phyloP scores from a whole-genome alignment of 92 coral and sea anemone genomes.

The Micromussa lordhowensis region DNA sequence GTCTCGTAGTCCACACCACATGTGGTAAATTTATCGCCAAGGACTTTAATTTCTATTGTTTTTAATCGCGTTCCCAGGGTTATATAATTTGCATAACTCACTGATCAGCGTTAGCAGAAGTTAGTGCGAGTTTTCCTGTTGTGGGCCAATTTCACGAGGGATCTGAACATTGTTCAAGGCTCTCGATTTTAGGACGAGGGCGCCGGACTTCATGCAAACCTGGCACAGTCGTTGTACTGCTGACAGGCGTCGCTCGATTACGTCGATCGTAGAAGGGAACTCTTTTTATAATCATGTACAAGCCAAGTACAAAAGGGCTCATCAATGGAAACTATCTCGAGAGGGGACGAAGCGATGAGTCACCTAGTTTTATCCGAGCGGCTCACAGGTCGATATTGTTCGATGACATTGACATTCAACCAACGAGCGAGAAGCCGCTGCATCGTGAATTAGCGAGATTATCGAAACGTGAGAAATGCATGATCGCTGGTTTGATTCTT shows the following conservation, averaged over 20 bases:
- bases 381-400: neutral
- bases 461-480: constrained; percentile 56
- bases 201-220: neutral
- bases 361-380: constrained; percentile 14
- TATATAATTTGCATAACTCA: constrained; percentile 6
- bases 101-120: neutral
- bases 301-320: neutral
- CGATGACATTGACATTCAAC: constrained; percentile 11
- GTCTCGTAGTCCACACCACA: too few species aligned
- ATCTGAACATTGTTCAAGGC: neutral
- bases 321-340: constrained; percentile 6
- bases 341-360: constrained; percentile 9
- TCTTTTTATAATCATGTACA: neutral
- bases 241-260: neutral
- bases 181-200: too few species aligned
- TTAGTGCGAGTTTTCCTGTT: neutral
- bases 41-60: constrained; percentile 1
- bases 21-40: neutral
- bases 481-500: constrained; percentile 35
- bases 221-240: neutral
- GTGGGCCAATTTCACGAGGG: neutral
- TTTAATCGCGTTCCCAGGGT: constrained; percentile 9
- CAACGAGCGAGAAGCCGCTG: constrained; percentile 20
- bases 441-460: neutral
- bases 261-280: neutral